Evolutionary conservation across 2,888 invertebrate genomes (phyloP).

Genomic region (Cabera pusaria): DNA sequence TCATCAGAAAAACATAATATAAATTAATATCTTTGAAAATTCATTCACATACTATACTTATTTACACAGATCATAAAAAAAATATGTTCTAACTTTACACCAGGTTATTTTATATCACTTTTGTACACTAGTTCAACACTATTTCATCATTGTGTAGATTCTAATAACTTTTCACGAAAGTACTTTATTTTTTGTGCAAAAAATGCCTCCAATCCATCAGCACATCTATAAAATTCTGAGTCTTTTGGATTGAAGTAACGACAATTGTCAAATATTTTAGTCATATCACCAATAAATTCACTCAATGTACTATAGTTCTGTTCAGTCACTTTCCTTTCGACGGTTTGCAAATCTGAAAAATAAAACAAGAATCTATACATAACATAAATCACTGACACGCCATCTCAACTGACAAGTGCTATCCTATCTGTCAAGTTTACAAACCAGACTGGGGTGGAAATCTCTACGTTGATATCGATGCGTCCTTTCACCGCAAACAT

Average conservation of each 20-base stretch:
- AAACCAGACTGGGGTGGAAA: no score
- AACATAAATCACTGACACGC: no score
- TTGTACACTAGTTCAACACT: constrained; percentile 63
- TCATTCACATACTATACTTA: constrained; percentile 72
- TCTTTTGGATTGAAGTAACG: constrained; percentile 98
- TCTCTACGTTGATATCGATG: no score
- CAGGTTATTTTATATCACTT: constrained; percentile 23
- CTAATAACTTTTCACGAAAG: constrained; percentile 92
- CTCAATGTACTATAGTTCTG: constrained; percentile 93
- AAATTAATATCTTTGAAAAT: constrained; percentile 67
- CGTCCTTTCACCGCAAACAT: no score
- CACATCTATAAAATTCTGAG: constrained; percentile 97
- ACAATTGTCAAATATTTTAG: constrained; percentile 99
- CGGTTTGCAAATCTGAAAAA: constrained; percentile 93
- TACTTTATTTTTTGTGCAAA: constrained; percentile 97
- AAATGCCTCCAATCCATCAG: constrained; percentile 96
- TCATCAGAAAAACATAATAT: constrained; percentile 46
- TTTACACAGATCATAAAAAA: constrained; percentile 67
- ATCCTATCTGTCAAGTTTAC: no score
- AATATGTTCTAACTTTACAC: constrained; percentile 28
- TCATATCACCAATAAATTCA: constrained; percentile 98
- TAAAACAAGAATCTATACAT: constrained; percentile 15
- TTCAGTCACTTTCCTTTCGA: constrained; percentile 93
- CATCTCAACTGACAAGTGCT: constrained; percentile 1
- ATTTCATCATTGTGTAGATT: constrained; percentile 77